A percentile compares a stretch with the other conserved stretches of the same genome.
Conservation (phyloP, 2,888 invertebrate genomes). For the Cephus runcator region DNA sequence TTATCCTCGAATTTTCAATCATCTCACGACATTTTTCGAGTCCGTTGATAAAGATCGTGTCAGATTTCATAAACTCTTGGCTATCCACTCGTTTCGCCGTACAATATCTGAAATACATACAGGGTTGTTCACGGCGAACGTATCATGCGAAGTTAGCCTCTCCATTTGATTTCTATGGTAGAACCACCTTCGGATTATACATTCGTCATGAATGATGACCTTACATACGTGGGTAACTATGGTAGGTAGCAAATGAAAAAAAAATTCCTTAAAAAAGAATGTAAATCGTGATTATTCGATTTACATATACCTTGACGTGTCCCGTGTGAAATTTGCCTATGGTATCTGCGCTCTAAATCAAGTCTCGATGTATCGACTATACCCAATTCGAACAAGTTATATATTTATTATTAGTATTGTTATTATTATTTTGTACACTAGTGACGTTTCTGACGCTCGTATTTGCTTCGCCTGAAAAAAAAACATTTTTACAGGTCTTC, state of each 20-base stretch:
- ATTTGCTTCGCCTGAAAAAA: neutral
- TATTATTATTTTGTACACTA: neutral
- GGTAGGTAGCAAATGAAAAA: neutral
- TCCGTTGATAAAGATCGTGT: neutral
- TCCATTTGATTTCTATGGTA: neutral
- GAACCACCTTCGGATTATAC: neutral
- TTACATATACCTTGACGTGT: neutral
- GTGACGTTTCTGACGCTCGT: neutral
- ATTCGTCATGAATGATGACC: neutral
- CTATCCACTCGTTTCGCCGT: neutral
- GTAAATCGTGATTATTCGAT: neutral
- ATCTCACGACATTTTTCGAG: neutral
- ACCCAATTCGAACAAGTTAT: neutral
- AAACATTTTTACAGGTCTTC: neutral
- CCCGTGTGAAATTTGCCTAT: neutral
- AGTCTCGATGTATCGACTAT: neutral
- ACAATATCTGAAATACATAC: neutral
- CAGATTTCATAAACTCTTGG: neutral
- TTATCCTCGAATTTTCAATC: neutral
- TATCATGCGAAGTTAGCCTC: neutral
- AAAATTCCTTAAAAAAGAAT: neutral
- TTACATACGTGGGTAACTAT: neutral
- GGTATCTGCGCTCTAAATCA: neutral
- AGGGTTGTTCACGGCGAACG: neutral
- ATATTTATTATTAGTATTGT: neutral